phyloP scores from a whole-genome alignment of 2,888 invertebrate genomes.

The Calephelis perditalis region DNA sequence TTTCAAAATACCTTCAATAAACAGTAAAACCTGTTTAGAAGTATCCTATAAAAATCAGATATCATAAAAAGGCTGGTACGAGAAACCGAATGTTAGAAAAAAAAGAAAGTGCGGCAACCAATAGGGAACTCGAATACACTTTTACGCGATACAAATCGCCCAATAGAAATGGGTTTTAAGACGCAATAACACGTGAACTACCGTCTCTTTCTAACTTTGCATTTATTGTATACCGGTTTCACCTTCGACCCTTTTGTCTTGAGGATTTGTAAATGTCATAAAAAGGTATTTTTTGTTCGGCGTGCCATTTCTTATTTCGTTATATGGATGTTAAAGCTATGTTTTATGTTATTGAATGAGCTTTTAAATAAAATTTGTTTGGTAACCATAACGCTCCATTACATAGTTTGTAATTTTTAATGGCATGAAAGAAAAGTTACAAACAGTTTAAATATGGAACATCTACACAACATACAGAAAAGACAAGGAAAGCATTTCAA shows the following conservation, averaged over 20 bases:
- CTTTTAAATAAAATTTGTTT: neutral
- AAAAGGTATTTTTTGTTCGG: slow-evolving; percentile 38
- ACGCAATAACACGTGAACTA: slow-evolving; percentile 42
- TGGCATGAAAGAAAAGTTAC: no score
- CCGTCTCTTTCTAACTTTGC: slow-evolving; percentile 46
- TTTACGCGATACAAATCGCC: slow-evolving; percentile 53
- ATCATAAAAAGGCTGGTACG: slow-evolving; percentile 43
- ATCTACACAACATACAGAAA: no score
- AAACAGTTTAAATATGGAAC: no score
- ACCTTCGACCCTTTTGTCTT: slow-evolving; percentile 31
- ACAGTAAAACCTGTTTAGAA: slow-evolving; percentile 47
- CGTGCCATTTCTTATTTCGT: slow-evolving; percentile 37
- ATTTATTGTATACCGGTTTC: slow-evolving; percentile 30
- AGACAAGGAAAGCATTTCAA: no score
- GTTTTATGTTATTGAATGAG: slow-evolving; percentile 30
- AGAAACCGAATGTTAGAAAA: slow-evolving; percentile 35
- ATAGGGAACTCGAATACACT: slow-evolving; percentile 40
- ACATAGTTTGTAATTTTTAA: no score
- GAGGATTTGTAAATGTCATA: slow-evolving; percentile 35
- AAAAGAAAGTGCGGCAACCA: slow-evolving; percentile 41
- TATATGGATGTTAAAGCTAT: slow-evolving; percentile 5
- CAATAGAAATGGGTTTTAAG: slow-evolving; percentile 50
- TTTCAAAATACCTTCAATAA: slow-evolving; percentile 40
- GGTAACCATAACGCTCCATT: no score
- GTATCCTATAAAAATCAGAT: slow-evolving; percentile 57